Evolutionary conservation across 1,140 invertebrate species (phyloP).

Genomic region (Aphaenogaster floridana): DNA sequence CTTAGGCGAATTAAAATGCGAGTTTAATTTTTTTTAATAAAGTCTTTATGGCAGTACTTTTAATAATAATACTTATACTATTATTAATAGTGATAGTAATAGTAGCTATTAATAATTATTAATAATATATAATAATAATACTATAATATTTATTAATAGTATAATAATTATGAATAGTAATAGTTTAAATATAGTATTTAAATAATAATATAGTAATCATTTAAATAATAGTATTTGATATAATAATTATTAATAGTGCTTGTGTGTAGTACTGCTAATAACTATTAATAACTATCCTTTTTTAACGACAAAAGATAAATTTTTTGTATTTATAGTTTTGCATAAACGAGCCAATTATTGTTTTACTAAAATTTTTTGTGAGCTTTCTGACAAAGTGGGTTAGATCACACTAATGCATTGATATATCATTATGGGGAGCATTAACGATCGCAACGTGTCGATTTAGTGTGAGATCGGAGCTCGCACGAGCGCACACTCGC

Average conservation of each 20-base stretch:
- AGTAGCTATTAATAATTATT: neutral
- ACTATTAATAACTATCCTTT: too few relatives aligned
- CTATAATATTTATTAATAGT: neutral
- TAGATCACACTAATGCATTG: neutral
- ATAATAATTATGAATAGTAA: too few relatives aligned
- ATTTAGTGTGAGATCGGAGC: neutral
- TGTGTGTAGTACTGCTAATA: too few relatives aligned
- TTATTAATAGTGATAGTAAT: neutral
- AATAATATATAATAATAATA: neutral
- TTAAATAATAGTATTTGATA: too few relatives aligned
- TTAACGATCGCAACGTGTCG: neutral
- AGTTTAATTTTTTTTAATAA: neutral
- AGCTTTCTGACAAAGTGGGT: neutral
- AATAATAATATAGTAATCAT: too few relatives aligned
- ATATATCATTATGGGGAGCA: neutral
- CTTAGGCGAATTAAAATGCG: neutral
- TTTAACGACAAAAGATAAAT: neutral
- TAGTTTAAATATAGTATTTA: too few relatives aligned
- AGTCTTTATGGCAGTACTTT: neutral
- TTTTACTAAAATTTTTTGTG: neutral
- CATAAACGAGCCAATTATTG: neutral
- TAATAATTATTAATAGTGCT: too few relatives aligned
- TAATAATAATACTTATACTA: neutral
- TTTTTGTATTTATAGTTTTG: neutral
- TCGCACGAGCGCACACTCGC: neutral